A percentile compares a stretch with the other conserved stretches of the same genome.
Evolutionary conservation across 2,797 vertebrate genomes (phyloP).

Genomic region (Glossophaga mutica): DNA sequence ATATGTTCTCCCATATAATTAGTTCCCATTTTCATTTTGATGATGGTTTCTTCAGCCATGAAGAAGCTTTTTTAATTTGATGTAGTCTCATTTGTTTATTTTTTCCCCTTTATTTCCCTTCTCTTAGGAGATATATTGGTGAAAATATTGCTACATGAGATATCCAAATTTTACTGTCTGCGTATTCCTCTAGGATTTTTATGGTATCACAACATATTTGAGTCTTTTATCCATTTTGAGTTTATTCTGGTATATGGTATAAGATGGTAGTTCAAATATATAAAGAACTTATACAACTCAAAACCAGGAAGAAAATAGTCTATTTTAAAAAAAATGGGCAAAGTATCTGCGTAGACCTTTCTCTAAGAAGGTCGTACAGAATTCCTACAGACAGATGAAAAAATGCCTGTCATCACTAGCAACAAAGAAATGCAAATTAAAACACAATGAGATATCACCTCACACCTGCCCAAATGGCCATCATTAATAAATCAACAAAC

Average conservation of each 20-base stretch:
- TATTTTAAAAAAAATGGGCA: neutral
- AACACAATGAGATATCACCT: neutral
- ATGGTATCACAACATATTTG: neutral
- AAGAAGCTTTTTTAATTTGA: too few species aligned
- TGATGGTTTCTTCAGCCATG: too few species aligned
- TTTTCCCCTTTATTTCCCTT: too few species aligned
- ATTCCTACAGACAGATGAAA: neutral
- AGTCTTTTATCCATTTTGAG: neutral
- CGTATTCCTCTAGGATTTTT: neutral
- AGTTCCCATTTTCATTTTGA: too few species aligned
- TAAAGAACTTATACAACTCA: neutral
- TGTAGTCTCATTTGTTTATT: too few species aligned
- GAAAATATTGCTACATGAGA: neutral
- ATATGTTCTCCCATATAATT: too few species aligned
- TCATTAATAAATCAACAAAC: neutral
- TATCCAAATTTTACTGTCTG: neutral
- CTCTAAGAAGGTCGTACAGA: neutral
- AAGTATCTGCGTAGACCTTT: neutral
- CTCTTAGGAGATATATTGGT: too few species aligned
- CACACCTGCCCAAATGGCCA: neutral
- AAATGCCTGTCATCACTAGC: neutral
- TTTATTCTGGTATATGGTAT: neutral
- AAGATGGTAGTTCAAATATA: neutral
- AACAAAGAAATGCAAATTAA: neutral
- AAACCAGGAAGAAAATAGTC: neutral